Evolutionary conservation across 2,888 invertebrate species (phyloP), one percentile per base, ranked within the genome.

Genomic region (Timema podura): DNA sequence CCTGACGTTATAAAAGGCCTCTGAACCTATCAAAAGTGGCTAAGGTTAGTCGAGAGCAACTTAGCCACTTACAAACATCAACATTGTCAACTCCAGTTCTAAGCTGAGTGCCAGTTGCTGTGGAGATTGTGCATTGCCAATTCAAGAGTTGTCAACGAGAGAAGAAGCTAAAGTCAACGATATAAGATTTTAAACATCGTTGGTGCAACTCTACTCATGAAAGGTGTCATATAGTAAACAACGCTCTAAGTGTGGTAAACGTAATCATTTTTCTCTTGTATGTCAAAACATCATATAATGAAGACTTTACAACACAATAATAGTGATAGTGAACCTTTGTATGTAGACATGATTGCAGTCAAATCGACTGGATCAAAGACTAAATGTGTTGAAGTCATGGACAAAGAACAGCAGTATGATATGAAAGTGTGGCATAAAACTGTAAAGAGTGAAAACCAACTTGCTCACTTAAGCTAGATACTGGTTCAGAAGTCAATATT

Each of bases 401-500:
- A 30, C 1, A 30, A 30, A 11, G 10, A 44, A 3, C 13, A 61
- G 5, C 11, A 10, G 5, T 44, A 30, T 44, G 13, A 5, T 6
- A 61, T 45, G 9, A 11, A 30, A 45, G 45, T 10, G 11, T 15
- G 51, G 51, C 6, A 51, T 8, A 15, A 67, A 48, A 11, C n/a
- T 15, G 16, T 66, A 6, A 13, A n/a, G 6, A 15, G 48, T 51
- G 67, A 67, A 67, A 30, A 49, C 5, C 5, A 48, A 11, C 48
- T 8, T 9, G 49, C 48, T 2, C 10, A 66, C 6, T 48, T 47
- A 66, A 66, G 48, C 48, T 66, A n/a, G 66, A 66, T 11, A 48
- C 66, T 30, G 66, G 48, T 13, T 48, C 48, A n/a, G 66, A 66
- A 49, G 48, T 67, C 48, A 67, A 54, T 9, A 46, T 67, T 13